These are phyloP conservation scores for Melanocharis versteri DNA, from an alignment of 2,113 vertebrate species.

Conservation along the genomic window DNA sequence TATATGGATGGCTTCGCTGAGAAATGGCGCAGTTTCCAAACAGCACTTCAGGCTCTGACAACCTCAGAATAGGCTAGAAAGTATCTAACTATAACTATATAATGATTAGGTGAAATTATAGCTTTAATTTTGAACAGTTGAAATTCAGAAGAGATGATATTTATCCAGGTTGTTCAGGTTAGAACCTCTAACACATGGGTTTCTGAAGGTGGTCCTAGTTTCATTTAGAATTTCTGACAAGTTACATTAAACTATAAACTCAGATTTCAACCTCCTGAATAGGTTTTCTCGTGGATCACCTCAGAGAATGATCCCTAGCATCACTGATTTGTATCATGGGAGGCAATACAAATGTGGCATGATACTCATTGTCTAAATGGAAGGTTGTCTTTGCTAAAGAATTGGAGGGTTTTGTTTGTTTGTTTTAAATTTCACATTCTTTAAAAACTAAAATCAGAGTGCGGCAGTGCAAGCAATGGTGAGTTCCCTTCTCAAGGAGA, in stretches of 20 bases:
- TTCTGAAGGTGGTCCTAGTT: neutral
- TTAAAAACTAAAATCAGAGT: neutral
- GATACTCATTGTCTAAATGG: neutral
- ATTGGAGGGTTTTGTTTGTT: rapidly evolving
- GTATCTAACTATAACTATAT: neutral
- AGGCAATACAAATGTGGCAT: neutral
- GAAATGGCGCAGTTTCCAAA: neutral
- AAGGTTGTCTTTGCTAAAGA: neutral
- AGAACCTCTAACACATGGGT: neutral
- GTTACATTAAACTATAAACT: neutral
- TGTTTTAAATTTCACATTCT: neutral
- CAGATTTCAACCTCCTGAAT: neutral
- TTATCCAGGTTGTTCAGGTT: neutral
- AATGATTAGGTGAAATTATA: neutral
- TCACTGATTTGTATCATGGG: neutral
- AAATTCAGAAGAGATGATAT: neutral
- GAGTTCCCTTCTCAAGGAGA: neutral
- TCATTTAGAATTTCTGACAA: neutral
- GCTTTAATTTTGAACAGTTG: neutral
- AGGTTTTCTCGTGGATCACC: neutral
- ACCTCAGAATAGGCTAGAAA: neutral
- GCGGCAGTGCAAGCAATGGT: neutral
- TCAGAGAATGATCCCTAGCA: neutral
- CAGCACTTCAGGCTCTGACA: neutral
- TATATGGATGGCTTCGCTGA: rapidly evolving